Conservation (phyloP, 1,140 invertebrate genomes). For the Bactericera cockerelli region DNA sequence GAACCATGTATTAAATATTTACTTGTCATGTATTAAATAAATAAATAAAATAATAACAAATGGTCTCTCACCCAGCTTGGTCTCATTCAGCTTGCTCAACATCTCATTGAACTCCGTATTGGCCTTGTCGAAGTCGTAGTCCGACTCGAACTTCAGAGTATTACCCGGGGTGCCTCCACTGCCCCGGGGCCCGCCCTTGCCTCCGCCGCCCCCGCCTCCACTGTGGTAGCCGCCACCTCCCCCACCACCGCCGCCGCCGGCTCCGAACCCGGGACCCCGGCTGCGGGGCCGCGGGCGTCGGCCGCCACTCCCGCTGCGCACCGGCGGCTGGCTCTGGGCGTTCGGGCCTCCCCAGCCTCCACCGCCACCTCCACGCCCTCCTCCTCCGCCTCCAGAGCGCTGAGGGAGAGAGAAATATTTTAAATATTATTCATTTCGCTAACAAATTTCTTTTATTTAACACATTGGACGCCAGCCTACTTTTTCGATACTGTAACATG, state of each 20-base stretch:
- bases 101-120: slow-evolving; percentile 93
- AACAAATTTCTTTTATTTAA: too few species aligned
- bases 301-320: slow-evolving; percentile 17
- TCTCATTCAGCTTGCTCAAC: slow-evolving; percentile 63
- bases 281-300: not conserved
- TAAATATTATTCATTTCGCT: too few species aligned
- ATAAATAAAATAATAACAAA: too few species aligned
- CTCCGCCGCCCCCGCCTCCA: too few species aligned
- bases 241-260: slow-evolving; percentile 14
- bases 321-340: slow-evolving; percentile 30
- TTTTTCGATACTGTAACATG: too few species aligned
- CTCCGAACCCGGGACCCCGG: not conserved
- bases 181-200: too few species aligned
- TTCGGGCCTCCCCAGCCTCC: slow-evolving; percentile 27
- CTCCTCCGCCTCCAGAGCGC: too few species aligned
- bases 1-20: too few species aligned
- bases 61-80: slow-evolving; percentile 45
- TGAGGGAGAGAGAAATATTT: too few species aligned
- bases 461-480: too few species aligned
- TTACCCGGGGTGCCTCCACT: too few species aligned
- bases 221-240: slow-evolving; percentile 36
- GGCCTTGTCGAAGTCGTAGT: slow-evolving; percentile 95
- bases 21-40: too few species aligned
- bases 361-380: not conserved
- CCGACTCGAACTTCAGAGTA: slow-evolving; percentile 84